A percentile compares a stretch with the other conserved stretches of the same genome.
Evolutionary conservation across 2,113 vertebrate species (phyloP).

Genomic region (Agelaius phoeniceus): DNA sequence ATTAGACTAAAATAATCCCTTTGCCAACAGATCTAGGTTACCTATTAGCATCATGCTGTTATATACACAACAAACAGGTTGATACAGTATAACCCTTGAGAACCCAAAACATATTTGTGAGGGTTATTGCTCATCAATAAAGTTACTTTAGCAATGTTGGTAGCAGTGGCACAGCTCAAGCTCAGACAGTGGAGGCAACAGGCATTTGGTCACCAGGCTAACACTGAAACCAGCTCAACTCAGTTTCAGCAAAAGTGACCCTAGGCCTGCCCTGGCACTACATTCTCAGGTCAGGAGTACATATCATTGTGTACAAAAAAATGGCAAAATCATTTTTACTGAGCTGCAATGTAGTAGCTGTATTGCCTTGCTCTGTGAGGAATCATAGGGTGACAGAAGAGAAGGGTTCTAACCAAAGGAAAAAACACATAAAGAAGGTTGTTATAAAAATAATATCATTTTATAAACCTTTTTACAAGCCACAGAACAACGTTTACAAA

Average conservation of each 20-base stretch:
- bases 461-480: not conserved
- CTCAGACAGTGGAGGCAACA: not conserved
- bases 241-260: not conserved
- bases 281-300: not conserved
- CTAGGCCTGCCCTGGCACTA: not conserved
- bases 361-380: not conserved
- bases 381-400: not conserved
- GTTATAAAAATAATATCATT: not conserved
- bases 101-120: not conserved
- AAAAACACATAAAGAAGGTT: not conserved
- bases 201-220: fast-evolving
- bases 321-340: not conserved
- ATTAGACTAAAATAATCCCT: not conserved
- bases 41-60: not conserved
- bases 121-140: not conserved
- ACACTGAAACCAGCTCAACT: not conserved
- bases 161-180: not conserved
- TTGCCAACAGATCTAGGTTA: not conserved
- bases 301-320: not conserved
- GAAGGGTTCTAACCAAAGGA: not conserved
- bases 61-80: fast-evolving
- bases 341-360: not conserved
- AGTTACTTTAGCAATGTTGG: not conserved
- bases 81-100: not conserved
- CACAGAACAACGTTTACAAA: not conserved